Base-by-base conservation (phyloP, 2,888 invertebrate genomes). In the Hipparchia semele region DNA sequence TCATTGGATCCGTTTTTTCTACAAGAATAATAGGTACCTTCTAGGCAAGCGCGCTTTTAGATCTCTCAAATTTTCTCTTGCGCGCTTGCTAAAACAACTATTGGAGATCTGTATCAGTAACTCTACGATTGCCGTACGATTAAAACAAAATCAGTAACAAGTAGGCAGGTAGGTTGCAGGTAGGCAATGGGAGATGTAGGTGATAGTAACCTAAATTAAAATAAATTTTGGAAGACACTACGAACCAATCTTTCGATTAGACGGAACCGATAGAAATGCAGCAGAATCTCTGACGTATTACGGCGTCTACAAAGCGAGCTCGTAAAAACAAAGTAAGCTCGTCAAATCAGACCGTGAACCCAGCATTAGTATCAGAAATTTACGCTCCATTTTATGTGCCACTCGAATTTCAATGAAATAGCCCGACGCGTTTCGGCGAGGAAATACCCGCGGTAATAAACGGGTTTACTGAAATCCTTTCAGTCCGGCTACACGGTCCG, bases 361-460 rank as follows among this genome's bases (percentile, higher is more conserved):
- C 76, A 73, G 85, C 86, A 87, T 87, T 88, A 89, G 88, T 83
- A 81, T 79, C 81, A 83, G 82, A 85, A 89, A 89, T 89, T 88
- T 88, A 88, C 87, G 87, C 82, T 78, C 81, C 84, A 80, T 84
- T 89, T 90, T 89, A 89, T 84, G 83, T 84, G 83, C 79, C 80
- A 83, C 86, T 90, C 86, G 88, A 89, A 87, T 90, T 87, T 87
- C 89, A 89, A 88, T 89, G 87, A 83, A 81, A 85, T 82, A 81
- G 82, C 78, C 13, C 71, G 77, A 72, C 77, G 66, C 73, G 68
- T 78, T 78, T 67, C 73, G 73, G 65, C 71, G 68, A 67, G 70
- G 45, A 72, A 77, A 70, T 73, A 72, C 73, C 71, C 75, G 75
- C 72, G 72, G 79, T 78, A 80, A 84, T 85, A 85, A 87, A 84